phyloP scores from a whole-genome alignment of 1,140 invertebrate genomes.

The Lasaia peninsularis region DNA sequence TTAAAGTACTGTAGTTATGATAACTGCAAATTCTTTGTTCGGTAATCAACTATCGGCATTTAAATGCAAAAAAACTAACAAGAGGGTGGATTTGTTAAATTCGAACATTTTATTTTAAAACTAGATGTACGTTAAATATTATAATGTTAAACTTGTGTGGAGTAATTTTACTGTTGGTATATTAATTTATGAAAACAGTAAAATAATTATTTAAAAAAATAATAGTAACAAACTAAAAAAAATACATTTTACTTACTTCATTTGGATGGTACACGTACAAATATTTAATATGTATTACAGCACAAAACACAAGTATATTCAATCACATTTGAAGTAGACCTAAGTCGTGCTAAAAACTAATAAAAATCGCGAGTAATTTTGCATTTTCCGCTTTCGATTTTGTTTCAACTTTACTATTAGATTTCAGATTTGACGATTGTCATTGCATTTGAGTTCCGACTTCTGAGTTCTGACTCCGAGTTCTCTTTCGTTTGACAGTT shows the following conservation, averaged over 20 bases:
- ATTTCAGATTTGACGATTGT: too few relatives aligned
- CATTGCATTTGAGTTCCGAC: too few relatives aligned
- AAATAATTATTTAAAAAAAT: background rate
- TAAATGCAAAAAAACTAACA: background rate
- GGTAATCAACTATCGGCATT: too few relatives aligned
- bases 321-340: background rate
- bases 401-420: background rate
- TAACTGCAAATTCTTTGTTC: too few relatives aligned
- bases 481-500: too few relatives aligned
- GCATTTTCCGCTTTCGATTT: conserved; percentile 8
- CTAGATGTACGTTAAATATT: background rate
- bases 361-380: conserved; percentile 1
- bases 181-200: too few relatives aligned
- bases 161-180: too few relatives aligned
- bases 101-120: background rate
- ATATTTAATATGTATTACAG: conserved; percentile 20
- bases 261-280: conserved; percentile 20
- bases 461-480: too few relatives aligned
- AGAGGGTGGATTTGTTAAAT: background rate
- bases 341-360: conserved; percentile 1
- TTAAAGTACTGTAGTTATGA: too few relatives aligned
- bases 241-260: conserved; percentile 24
- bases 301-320: conserved; percentile 18
- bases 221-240: conserved; percentile 4
- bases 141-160: background rate